A percentile compares a stretch with the other conserved stretches of the same genome.
Conservation (phyloP, 2,888 invertebrate species). For the Idaea aversata region DNA sequence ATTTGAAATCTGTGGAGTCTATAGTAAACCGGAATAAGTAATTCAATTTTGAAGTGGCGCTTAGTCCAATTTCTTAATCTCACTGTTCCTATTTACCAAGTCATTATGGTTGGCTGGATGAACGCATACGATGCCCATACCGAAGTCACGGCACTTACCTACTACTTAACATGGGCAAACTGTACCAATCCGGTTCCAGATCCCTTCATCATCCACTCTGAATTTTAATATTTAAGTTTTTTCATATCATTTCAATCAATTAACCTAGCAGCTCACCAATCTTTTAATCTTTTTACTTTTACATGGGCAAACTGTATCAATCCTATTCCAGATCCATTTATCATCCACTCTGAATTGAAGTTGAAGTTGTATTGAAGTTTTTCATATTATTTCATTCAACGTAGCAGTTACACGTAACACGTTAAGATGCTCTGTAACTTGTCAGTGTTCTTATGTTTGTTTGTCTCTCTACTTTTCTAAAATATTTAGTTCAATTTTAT, state of each 20-base stretch:
- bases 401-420: no score
- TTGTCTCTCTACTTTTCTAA: no score
- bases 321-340: no score
- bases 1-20: neutral
- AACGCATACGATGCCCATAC: constrained; percentile 33
- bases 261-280: no score
- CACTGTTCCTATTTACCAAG: constrained; percentile 22
- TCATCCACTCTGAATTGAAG: no score
- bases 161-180: constrained; percentile 35
- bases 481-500: no score
- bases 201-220: constrained; percentile 41
- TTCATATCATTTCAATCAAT: no score
- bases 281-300: no score
- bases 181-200: constrained; percentile 46
- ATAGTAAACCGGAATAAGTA: neutral
- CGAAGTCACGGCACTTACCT: constrained; percentile 59
- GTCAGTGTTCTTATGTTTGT: no score
- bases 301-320: no score
- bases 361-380: constrained; percentile 37
- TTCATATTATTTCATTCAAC: no score
- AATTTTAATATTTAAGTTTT: constrained; percentile 38
- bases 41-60: neutral
- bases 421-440: no score
- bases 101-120: constrained; percentile 34
- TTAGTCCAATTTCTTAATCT: constrained; percentile 14